These are phyloP conservation scores for Hiodon alosoides DNA, from an alignment of 2,113 vertebrate species.

Conservation along the genomic window DNA sequence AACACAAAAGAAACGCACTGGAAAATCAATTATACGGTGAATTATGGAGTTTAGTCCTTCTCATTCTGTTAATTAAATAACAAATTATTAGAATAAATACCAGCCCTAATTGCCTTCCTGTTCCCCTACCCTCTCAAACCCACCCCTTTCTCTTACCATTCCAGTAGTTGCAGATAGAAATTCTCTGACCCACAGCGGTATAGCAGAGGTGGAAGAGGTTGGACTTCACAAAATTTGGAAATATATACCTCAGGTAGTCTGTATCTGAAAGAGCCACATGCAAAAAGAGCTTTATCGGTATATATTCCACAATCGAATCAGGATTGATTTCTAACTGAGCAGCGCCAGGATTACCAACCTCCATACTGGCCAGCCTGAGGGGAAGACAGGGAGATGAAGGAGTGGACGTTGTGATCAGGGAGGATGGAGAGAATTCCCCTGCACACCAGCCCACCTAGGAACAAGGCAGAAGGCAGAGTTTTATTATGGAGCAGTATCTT, in stretches of 20 bases:
- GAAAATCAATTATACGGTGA: not conserved
- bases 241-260: constrained; percentile 76
- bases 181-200: constrained; percentile 58
- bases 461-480: constrained; percentile 42
- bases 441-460: constrained; percentile 80
- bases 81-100: no score
- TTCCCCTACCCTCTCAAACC: not conserved
- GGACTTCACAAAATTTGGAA: constrained; percentile 75
- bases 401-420: constrained; percentile 77
- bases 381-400: constrained; percentile 82
- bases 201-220: constrained; percentile 81
- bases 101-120: not conserved
- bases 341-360: constrained; percentile 48
- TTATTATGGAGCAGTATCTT: no score
- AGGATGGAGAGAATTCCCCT: constrained; percentile 78
- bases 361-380: constrained; percentile 85
- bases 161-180: constrained; percentile 92
- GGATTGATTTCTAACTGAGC: not conserved
- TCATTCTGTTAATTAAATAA: not conserved
- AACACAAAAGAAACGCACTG: not conserved
- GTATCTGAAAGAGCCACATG: constrained; percentile 52
- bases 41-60: not conserved
- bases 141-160: constrained; percentile 62
- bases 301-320: not conserved
- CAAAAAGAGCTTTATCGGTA: not conserved